Evolutionary conservation across 2,797 vertebrate genomes (phyloP).

Genomic region (Urocyon cinereoargenteus): DNA sequence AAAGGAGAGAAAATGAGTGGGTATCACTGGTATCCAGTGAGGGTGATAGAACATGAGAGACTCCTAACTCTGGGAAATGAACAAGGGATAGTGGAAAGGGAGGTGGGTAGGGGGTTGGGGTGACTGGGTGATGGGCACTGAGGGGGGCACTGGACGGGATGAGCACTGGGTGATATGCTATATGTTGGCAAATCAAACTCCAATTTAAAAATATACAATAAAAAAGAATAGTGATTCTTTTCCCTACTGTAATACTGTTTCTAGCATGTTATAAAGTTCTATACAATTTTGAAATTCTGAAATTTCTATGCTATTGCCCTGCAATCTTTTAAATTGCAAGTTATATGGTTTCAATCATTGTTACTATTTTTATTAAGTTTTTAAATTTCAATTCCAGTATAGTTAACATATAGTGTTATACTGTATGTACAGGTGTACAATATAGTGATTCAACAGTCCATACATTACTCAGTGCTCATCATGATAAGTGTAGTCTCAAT

Average conservation of each 20-base stretch:
- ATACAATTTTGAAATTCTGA: neutral
- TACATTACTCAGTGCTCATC: neutral
- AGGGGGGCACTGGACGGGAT: too few species aligned
- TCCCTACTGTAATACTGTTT: neutral
- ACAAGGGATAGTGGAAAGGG: too few species aligned
- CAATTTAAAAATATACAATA: too few species aligned
- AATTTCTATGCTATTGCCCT: neutral
- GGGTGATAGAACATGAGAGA: too few species aligned
- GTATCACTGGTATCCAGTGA: too few species aligned
- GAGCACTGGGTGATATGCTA: too few species aligned
- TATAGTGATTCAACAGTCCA: neutral
- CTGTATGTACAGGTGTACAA: neutral
- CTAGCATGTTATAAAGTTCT: neutral
- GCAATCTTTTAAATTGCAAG: neutral
- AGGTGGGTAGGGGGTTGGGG: too few species aligned
- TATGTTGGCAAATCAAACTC: too few species aligned
- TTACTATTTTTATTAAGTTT: neutral
- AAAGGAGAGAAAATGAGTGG: too few species aligned
- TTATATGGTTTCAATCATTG: neutral
- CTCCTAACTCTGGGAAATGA: too few species aligned
- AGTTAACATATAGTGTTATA: neutral
- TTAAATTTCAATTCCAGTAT: neutral
- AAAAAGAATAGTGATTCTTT: neutral
- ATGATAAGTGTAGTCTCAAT: neutral
- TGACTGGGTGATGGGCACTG: too few species aligned